Conservation (phyloP, 2,888 invertebrate species). For the Caenorhabditis sinica region DNA sequence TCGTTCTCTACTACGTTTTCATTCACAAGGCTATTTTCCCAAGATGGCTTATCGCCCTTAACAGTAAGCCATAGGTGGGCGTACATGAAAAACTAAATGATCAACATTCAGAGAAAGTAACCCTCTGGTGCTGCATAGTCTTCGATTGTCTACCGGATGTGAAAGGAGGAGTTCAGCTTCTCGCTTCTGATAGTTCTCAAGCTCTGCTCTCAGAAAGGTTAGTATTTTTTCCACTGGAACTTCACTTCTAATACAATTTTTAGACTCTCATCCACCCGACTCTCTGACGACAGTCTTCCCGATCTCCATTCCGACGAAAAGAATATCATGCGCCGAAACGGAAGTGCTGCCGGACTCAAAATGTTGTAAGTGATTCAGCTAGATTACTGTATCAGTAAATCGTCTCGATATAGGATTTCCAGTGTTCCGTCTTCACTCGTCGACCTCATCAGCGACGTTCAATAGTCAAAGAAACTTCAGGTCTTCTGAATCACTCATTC, state of each 20-base stretch:
- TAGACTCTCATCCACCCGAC: conserved; percentile 67
- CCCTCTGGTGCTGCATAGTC: conserved; percentile 76
- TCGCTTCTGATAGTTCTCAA: conserved; percentile 80
- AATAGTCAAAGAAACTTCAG: conserved; percentile 30
- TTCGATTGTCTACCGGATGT: conserved; percentile 82
- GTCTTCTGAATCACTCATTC: conserved; percentile 34
- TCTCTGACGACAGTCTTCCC: conserved; percentile 79
- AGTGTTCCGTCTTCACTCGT: conserved; percentile 72
- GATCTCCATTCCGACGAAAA: conserved; percentile 83
- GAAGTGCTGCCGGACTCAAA: conserved; percentile 78
- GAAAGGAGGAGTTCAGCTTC: conserved; percentile 71
- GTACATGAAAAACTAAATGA: not conserved
- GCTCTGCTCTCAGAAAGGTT: conserved; percentile 73
- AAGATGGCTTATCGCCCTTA: conserved; percentile 68
- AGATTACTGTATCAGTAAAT: not conserved
- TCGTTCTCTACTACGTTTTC: conserved; percentile 80
- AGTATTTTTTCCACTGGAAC: not conserved
- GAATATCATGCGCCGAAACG: conserved; percentile 80
- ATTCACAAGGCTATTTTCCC: conserved; percentile 76
- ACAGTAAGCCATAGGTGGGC: conserved; percentile 67
- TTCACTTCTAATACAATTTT: too few species aligned
- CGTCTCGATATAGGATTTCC: conserved; percentile 52
- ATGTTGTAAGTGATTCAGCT: conserved; percentile 71
- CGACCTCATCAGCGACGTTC: conserved; percentile 71
- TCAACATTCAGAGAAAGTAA: conserved; percentile 72